Conservation (phyloP, 2,797 vertebrate species). For the Tokudaia tokunoshimensis region DNA sequence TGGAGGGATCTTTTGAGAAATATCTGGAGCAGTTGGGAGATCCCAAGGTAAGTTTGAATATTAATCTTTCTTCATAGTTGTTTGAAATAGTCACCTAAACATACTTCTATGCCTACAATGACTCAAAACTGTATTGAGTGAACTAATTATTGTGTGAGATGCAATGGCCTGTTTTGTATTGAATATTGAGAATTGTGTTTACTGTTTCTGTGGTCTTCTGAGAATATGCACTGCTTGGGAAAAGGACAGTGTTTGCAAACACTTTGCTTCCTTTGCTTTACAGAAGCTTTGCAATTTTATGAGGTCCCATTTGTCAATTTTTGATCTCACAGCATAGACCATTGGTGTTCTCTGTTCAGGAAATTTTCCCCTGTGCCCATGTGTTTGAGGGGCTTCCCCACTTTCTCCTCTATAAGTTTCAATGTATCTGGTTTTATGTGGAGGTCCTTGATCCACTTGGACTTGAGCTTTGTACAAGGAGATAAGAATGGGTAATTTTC, state of each 20-base stretch:
- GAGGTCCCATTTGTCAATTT: no score
- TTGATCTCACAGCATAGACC: no score
- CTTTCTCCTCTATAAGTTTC: no score
- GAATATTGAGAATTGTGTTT: constrained; percentile 59
- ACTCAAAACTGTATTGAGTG: constrained; percentile 57
- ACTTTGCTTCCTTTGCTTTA: no score
- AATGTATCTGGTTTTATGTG: no score
- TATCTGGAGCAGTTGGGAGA: constrained; percentile 96
- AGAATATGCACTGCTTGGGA: constrained; percentile 10
- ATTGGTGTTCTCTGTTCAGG: no score
- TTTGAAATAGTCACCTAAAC: constrained; percentile 52
- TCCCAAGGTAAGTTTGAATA: constrained; percentile 92
- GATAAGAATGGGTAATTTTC: no score
- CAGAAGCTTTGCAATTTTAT: no score
- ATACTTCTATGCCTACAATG: constrained; percentile 36
- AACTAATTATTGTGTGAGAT: constrained; percentile 48
- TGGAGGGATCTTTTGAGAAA: constrained; percentile 97
- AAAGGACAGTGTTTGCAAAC: constrained; percentile 3
- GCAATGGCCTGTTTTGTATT: constrained; percentile 47
- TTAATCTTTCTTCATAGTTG: constrained; percentile 60
- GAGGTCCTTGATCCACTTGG: no score
- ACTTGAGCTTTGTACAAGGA: no score
- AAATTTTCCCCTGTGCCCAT: no score
- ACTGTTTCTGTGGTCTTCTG: neutral
- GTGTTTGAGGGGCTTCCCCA: no score